These are phyloP conservation scores for Syngnathus acus DNA, from an alignment of 2,797 vertebrate species.

Conservation along the genomic window DNA sequence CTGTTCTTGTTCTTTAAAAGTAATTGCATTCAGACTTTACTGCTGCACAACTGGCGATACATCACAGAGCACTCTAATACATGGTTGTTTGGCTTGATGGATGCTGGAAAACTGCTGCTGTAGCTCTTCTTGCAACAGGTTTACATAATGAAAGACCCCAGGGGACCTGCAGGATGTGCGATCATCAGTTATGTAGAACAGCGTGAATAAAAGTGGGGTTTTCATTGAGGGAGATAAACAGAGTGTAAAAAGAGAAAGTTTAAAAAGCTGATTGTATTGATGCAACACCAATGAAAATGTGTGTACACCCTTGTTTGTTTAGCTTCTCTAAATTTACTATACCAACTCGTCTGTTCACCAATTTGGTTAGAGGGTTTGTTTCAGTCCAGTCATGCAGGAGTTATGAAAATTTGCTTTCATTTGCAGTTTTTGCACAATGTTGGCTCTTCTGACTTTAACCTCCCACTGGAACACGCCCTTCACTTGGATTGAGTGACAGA, in stretches of 20 bases:
- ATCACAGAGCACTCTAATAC: conserved; percentile 34
- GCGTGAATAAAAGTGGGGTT: conserved; percentile 59
- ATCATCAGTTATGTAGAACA: conserved; percentile 62
- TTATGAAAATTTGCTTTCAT: neutral
- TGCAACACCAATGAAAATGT: conserved; percentile 34
- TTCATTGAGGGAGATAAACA: conserved; percentile 29
- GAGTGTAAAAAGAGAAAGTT: conserved; percentile 21
- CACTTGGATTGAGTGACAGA: conserved; percentile 1
- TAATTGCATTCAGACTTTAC: conserved; percentile 30
- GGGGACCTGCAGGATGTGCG: conserved; percentile 42
- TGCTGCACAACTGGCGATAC: conserved; percentile 35
- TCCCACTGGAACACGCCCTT: neutral
- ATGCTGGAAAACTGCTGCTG: conserved; percentile 49
- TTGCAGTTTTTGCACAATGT: neutral
- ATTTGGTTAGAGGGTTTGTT: neutral
- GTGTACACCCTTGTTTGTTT: conserved; percentile 12
- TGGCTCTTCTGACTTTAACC: neutral
- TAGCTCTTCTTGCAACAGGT: conserved; percentile 62
- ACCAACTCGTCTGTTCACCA: neutral
- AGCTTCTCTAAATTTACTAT: neutral
- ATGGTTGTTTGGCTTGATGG: conserved; percentile 40
- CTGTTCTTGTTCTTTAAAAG: conserved; percentile 17
- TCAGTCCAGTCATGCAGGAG: neutral
- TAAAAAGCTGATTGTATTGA: conserved; percentile 34
- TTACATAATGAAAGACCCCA: conserved; percentile 60